These are phyloP conservation scores for Cerceris rybyensis DNA, from an alignment of 2,888 invertebrate species.

Conservation along the genomic window DNA sequence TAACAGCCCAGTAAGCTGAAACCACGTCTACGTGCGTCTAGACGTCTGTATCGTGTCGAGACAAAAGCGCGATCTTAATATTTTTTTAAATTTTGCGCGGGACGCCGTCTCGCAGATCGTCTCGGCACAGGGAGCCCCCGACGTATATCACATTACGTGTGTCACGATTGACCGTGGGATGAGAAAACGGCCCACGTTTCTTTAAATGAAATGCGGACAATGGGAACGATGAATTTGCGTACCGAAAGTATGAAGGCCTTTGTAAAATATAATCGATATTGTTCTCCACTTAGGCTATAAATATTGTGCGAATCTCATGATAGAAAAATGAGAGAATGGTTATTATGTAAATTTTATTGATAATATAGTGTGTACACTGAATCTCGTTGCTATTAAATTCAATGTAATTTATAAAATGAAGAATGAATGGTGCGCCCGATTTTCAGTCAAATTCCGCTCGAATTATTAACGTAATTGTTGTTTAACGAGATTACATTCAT, in stretches of 20 bases:
- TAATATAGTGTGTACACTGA: no score
- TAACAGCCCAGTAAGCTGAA: constrained; percentile 13
- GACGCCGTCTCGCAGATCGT: constrained; percentile 26
- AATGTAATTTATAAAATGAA: no score
- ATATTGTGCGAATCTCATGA: neutral
- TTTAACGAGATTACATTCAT: no score
- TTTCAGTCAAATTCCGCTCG: no score
- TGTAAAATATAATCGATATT: constrained; percentile 24
- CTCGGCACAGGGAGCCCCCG: constrained; percentile 33
- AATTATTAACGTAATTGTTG: no score
- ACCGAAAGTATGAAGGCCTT: constrained; percentile 4
- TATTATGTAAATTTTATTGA: neutral
- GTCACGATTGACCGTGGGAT: constrained; percentile 41
- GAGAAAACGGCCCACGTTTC: constrained; percentile 40
- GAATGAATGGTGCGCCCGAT: no score
- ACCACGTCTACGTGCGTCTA: constrained; percentile 27
- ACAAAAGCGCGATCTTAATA: constrained; percentile 1
- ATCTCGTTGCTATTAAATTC: no score
- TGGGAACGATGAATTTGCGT: constrained; percentile 24
- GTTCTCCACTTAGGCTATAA: neutral
- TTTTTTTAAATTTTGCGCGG: constrained; percentile 21
- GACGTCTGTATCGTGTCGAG: constrained; percentile 8
- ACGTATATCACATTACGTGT: constrained; percentile 36
- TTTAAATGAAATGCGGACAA: constrained; percentile 35
- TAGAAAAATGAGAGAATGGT: neutral